Evolutionary conservation across 2,888 invertebrate genomes (phyloP).

Genomic region (Luperina testacea): DNA sequence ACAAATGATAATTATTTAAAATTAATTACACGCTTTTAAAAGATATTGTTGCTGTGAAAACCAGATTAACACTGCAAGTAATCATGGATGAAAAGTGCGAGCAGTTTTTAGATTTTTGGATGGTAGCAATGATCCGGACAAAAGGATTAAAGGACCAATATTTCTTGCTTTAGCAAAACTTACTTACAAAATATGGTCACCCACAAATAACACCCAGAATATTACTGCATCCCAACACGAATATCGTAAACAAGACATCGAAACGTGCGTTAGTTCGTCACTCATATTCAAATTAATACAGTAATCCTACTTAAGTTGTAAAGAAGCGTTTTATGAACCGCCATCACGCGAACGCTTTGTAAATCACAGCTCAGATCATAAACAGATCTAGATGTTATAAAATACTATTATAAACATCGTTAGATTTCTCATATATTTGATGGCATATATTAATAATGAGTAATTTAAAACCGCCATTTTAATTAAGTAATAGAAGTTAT

Average conservation of each 20-base stretch:
- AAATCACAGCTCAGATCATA: conserved; percentile 61
- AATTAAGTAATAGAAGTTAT: conserved; percentile 57
- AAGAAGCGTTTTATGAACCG: conserved; percentile 63
- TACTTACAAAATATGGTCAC: conserved; percentile 22
- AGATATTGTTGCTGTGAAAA: background rate
- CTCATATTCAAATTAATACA: conserved; percentile 69
- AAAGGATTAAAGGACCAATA: conserved; percentile 19
- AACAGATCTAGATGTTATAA: conserved; percentile 62
- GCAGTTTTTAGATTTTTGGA: background rate
- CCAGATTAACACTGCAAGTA: background rate
- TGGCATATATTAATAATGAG: conserved; percentile 51
- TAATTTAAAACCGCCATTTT: conserved; percentile 56
- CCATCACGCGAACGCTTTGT: conserved; percentile 65
- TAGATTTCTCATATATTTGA: conserved; percentile 51
- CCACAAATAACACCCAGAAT: conserved; percentile 24
- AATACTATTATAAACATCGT: conserved; percentile 59
- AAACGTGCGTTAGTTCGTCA: conserved; percentile 54
- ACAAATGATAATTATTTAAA: conserved; percentile 53
- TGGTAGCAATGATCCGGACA: background rate
- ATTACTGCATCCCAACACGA: conserved; percentile 52
- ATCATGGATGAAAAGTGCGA: background rate
- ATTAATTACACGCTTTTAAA: background rate
- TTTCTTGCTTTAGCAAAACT: conserved; percentile 3
- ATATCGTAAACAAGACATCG: conserved; percentile 57
- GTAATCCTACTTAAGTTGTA: conserved; percentile 60